Percentiles rank a stretch among this genome's conserved stretches.
phyloP scores from a whole-genome alignment of 2,797 vertebrate species.

The Buphagus erythrorhynchus region DNA sequence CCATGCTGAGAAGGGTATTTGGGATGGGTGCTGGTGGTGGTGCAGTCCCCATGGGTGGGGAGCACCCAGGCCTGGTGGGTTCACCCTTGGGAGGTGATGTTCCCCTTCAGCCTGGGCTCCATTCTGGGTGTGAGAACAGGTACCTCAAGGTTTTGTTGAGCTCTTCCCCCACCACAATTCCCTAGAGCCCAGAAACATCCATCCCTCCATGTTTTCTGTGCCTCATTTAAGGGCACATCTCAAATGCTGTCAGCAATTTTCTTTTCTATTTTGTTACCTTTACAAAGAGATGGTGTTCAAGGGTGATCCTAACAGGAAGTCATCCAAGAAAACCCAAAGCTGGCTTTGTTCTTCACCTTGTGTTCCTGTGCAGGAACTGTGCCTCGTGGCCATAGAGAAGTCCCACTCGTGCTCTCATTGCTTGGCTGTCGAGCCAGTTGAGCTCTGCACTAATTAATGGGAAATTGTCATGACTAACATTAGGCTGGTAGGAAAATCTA shows the following conservation, averaged over 20 bases:
- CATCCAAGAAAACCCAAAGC: background rate
- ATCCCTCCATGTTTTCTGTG: rapidly evolving
- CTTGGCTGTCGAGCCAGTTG: background rate
- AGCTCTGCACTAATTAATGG: background rate
- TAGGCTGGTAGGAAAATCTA: background rate
- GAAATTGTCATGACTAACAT: background rate
- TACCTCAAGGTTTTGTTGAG: background rate
- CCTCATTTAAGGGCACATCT: background rate
- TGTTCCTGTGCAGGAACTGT: background rate
- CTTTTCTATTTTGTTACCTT: background rate
- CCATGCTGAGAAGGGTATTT: rapidly evolving
- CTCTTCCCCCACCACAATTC: background rate
- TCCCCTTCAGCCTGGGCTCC: background rate
- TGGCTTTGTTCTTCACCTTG: background rate
- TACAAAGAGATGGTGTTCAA: background rate
- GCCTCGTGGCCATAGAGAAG: rapidly evolving
- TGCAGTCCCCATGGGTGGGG: rapidly evolving
- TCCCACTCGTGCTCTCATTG: background rate
- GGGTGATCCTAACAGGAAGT: background rate
- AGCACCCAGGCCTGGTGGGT: rapidly evolving
- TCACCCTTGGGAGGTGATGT: background rate
- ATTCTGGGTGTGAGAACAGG: background rate
- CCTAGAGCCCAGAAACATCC: background rate
- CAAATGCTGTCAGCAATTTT: background rate
- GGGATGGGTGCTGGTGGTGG: background rate